Conservation (phyloP, 2,113 vertebrate species). For the Forbesichthys agassizii region DNA sequence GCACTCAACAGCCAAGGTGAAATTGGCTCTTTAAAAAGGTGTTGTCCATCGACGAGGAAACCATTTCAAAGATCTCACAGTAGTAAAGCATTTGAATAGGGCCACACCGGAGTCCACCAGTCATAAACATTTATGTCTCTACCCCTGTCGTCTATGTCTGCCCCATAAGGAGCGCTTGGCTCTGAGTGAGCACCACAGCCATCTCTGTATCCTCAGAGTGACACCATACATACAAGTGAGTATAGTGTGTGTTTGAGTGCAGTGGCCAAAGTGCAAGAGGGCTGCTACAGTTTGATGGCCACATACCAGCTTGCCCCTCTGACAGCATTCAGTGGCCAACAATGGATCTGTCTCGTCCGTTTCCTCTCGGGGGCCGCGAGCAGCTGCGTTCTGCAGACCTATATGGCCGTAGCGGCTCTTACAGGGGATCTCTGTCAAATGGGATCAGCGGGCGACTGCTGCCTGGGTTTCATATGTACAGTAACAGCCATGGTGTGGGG, state of each 20-base stretch:
- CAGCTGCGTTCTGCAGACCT: slow-evolving; percentile 12
- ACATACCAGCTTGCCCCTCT: slow-evolving; percentile 3
- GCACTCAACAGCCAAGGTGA: too few relatives aligned
- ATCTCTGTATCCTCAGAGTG: background rate
- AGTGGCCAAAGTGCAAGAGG: slow-evolving; percentile 17
- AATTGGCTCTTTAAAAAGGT: too few relatives aligned
- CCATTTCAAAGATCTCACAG: too few relatives aligned
- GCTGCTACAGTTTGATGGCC: slow-evolving; percentile 18
- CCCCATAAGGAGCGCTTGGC: background rate
- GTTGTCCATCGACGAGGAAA: too few relatives aligned
- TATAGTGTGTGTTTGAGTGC: background rate
- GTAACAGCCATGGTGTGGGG: slow-evolving; percentile 28
- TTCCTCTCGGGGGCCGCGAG: slow-evolving; percentile 32
- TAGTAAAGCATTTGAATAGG: too few relatives aligned
- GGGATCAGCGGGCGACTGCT: slow-evolving; percentile 25
- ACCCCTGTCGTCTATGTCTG: background rate
- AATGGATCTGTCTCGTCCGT: slow-evolving; percentile 52
- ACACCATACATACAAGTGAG: slow-evolving; percentile 10
- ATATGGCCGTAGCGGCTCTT: slow-evolving; percentile 27
- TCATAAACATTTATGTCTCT: background rate
- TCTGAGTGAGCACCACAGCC: background rate
- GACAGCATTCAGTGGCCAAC: slow-evolving; percentile 41
- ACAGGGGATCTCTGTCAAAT: slow-evolving; percentile 45
- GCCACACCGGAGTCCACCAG: too few relatives aligned
- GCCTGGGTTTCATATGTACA: slow-evolving; percentile 45